Conservation (phyloP, 1,140 invertebrate species). For the Laupala kohalensis region DNA sequence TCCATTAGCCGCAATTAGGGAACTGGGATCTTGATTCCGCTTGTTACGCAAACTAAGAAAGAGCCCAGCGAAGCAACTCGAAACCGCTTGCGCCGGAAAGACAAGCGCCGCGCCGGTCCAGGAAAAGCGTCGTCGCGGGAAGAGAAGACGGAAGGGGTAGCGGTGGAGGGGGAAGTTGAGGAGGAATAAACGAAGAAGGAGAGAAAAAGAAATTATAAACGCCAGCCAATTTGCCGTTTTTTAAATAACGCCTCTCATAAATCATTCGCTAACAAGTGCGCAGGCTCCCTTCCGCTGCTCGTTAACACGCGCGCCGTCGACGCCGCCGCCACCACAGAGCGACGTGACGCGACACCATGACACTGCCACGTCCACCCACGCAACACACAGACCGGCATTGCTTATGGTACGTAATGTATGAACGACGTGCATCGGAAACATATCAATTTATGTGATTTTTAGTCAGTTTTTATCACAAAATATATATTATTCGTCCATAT, state of each 20-base stretch:
- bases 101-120: not conserved
- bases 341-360: too few species aligned
- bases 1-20: not conserved
- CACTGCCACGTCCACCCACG: too few species aligned
- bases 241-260: not conserved
- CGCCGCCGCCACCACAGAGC: too few species aligned
- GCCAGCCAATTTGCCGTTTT: not conserved
- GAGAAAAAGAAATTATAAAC: not conserved
- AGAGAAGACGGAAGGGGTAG: too few species aligned
- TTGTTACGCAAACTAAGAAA: not conserved
- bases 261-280: not conserved
- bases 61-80: too few species aligned
- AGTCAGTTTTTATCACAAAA: too few species aligned
- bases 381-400: too few species aligned
- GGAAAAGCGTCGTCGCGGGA: too few species aligned
- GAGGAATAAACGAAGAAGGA: not conserved
- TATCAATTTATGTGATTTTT: too few species aligned
- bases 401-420: too few species aligned
- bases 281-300: not conserved
- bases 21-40: not conserved
- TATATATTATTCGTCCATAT: too few species aligned
- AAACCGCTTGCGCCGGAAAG: not conserved
- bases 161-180: not conserved
- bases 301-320: not conserved
- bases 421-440: too few species aligned